Conservation (phyloP, 2,888 invertebrate species). For the Drosophila merina region DNA sequence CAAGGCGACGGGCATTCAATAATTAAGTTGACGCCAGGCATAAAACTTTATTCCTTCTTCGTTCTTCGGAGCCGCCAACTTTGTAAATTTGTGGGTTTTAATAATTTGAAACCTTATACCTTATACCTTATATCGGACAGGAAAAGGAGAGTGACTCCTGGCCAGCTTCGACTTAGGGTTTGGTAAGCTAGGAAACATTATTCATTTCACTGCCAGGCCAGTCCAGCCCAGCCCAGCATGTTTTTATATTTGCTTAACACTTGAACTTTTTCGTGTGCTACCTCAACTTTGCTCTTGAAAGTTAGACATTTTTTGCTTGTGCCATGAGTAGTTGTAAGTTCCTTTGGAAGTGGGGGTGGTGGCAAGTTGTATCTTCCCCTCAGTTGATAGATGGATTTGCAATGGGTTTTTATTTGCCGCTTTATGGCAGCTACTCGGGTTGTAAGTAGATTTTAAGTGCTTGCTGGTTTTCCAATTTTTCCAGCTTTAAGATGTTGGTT, state of each 20-base stretch:
- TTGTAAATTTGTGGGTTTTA: slow-evolving; percentile 42
- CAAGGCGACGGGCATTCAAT: slow-evolving; percentile 55
- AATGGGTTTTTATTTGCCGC: slow-evolving; percentile 29
- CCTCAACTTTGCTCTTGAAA: slow-evolving; percentile 32
- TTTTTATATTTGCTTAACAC: slow-evolving; percentile 44
- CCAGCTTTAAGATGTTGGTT: not conserved
- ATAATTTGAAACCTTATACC: slow-evolving; percentile 27
- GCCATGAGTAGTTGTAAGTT: slow-evolving; percentile 35
- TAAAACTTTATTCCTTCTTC: slow-evolving; percentile 56
- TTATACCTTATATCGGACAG: not conserved
- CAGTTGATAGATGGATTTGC: slow-evolving; percentile 36
- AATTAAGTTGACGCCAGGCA: slow-evolving; percentile 67
- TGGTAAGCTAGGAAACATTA: slow-evolving; percentile 28
- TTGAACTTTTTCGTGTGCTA: slow-evolving; percentile 31
- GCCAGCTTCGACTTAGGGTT: not conserved
- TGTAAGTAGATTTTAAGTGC: slow-evolving; percentile 34
- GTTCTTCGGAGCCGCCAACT: slow-evolving; percentile 7
- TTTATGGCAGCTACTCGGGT: slow-evolving; percentile 15
- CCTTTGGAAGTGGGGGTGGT: not conserved
- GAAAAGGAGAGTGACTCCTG: slow-evolving; percentile 7
- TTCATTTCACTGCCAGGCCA: slow-evolving; percentile 30
- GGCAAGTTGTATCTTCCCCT: not conserved
- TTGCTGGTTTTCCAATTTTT: slow-evolving; percentile 7
- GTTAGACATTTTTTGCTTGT: slow-evolving; percentile 19
- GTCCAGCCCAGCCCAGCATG: slow-evolving; percentile 16